Evolutionary conservation across 2,888 invertebrate species (phyloP), one percentile per base, ranked within the genome.

Genomic region (Ochropleura plecta): DNA sequence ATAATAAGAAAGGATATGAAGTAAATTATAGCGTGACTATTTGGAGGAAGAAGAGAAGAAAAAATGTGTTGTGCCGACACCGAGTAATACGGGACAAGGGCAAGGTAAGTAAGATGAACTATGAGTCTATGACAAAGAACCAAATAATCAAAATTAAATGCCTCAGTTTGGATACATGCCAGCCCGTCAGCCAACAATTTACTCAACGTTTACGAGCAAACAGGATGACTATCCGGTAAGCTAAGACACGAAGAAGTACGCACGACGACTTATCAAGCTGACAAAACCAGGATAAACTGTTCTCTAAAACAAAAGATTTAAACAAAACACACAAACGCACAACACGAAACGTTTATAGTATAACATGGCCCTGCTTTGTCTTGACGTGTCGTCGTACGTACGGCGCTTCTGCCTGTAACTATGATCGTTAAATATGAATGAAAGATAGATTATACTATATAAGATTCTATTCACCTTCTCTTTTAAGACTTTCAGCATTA

Each of bases 401-500:
- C 44, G 59, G 44, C 60, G 30, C 16, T 60, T 57, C 55, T 76
- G 12, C 3, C 16, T 48, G 20, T 16, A 44, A 9, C 3, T 0
- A n/a, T 40, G 42, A 0, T 30, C 44, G 30, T 16, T 44, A 0
- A 18, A 51, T 0, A 4, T 44, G 40, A 49, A 8, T 57, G 2
- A 20, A n/a, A 20, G 9, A 0, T 16, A 44, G 7, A 46, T 46
- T 14, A 16, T 14, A 10, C 30, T 67, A 12, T 30, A 12, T 14
- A 51, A 14, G 42, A 42, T 44, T n/a, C 14, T 63, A 57, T n/a
- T 65, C 14, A 98, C 98, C 95, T 98, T 97, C 87, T 97, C 96
- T 80, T 98, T 98, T 64, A 99, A 97, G 40, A 99, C 98, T 95
- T 99, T 99, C 88, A 97, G 97, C 98, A 99, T 99, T 59, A 99